These are phyloP conservation scores for Scaptomyza cyrtandrae DNA, from an alignment of 2,888 invertebrate species.

Conservation along the genomic window DNA sequence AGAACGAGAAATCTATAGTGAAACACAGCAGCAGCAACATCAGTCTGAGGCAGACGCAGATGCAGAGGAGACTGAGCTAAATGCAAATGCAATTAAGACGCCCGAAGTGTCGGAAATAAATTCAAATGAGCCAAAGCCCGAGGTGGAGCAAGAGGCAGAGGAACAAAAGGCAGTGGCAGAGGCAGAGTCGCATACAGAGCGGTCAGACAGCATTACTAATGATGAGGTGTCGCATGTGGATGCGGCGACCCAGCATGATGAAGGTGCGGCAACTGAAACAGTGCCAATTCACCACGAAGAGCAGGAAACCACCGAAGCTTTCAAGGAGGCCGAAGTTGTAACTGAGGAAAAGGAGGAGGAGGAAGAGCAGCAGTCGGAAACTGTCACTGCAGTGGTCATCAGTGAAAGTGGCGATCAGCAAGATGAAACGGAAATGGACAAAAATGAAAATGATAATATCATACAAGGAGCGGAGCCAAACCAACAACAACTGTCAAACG, in stretches of 20 bases:
- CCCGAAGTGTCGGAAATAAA: constrained; percentile 75
- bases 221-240: constrained; percentile 60
- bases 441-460: constrained; percentile 72
- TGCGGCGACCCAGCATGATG: constrained; percentile 38
- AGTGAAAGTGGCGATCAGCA: constrained; percentile 53
- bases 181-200: constrained; percentile 38
- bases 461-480: constrained; percentile 70
- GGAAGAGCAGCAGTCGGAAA: constrained; percentile 43
- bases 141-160: constrained; percentile 22
- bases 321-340: constrained; percentile 45
- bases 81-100: constrained; percentile 78
- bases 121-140: constrained; percentile 55
- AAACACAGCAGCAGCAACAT: constrained; percentile 18
- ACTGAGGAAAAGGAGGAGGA: constrained; percentile 20
- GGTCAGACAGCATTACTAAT: constrained; percentile 45
- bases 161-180: constrained; percentile 23
- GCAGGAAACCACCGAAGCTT: constrained; percentile 45
- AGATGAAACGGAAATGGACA: constrained; percentile 57
- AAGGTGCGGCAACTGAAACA: constrained; percentile 42
- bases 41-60: constrained; percentile 10
- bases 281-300: constrained; percentile 48
- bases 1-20: constrained; percentile 41
- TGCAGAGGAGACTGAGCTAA: constrained; percentile 46
- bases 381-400: constrained; percentile 38
- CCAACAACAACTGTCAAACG: constrained; percentile 46